Evolutionary conservation across 2,888 invertebrate genomes (phyloP), one percentile per base, ranked within the genome.

Genomic region (Kryphioiulus occultus): DNA sequence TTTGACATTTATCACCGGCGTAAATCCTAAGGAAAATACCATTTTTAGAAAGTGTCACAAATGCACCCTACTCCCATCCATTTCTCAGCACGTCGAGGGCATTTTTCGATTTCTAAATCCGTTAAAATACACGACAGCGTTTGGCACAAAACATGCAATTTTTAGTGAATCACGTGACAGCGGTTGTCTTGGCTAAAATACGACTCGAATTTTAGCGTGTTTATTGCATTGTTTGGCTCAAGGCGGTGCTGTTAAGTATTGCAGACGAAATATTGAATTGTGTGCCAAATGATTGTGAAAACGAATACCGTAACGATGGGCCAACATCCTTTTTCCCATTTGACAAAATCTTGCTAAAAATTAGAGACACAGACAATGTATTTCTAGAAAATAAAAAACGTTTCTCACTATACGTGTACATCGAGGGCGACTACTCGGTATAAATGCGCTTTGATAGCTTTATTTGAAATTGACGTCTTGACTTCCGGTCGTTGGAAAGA

Each of bases 41-140:
- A 22, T 78, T 78, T 78, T 85, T 85, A 85, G 85, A 85, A 85
- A 85, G 26, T 85, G 42, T 84, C 84, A 84, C 84, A 39, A 83
- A 10, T 84, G 85, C 44, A 39, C 19, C 22, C 42, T 30, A 5
- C 78, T 78, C 15, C 78, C 78, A 78, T 78, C 78, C 78, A 78
- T 78, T 30, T 78, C 22, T 15, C 15, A 78, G 30, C n/a, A 19
- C 53, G 53, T 53, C 53, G 78, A 78, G 78, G 3, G 78, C 78
- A 78, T 30, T 78, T 78, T 78, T 78, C 78, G 10, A 78, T 78
- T 78, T 26, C 78, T 78, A 78, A 78, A 78, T 78, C 30, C 30
- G 78, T 30, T 22, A 30, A 78, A 78, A 78, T 30, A 15, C 30
- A 30, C 78, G 30, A 78, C 26, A 15, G 78, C 78, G 1, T 78